phyloP scores from a whole-genome alignment of 2,113 vertebrate species.

The Ammospiza nelsoni region DNA sequence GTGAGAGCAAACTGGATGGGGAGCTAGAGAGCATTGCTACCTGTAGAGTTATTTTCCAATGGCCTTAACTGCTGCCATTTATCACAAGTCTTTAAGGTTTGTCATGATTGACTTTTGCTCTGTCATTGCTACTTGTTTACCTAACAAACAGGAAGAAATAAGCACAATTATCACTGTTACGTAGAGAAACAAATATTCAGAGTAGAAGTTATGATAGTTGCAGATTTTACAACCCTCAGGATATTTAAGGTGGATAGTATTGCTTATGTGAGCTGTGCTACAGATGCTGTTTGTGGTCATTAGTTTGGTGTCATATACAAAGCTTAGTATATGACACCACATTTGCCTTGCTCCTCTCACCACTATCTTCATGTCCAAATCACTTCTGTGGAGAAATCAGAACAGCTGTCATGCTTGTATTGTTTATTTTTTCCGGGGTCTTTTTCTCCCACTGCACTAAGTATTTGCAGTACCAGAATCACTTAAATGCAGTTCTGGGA shows the following conservation, averaged over 20 bases:
- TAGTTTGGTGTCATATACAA: background rate
- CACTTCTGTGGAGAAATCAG: background rate
- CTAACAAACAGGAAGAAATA: background rate
- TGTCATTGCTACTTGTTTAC: background rate
- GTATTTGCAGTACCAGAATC: background rate
- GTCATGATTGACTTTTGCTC: background rate
- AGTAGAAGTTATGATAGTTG: too few species aligned
- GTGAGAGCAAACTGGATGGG: background rate
- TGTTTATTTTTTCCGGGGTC: background rate
- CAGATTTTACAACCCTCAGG: too few species aligned
- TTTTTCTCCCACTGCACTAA: background rate
- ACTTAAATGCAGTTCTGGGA: background rate
- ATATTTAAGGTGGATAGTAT: too few species aligned
- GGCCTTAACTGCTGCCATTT: background rate
- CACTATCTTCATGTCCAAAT: background rate
- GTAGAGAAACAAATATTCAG: background rate
- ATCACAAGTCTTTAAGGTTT: background rate
- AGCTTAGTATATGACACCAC: background rate
- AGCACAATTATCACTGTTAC: background rate
- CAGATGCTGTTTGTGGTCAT: too few species aligned
- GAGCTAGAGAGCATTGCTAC: background rate
- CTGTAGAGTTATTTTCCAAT: background rate
- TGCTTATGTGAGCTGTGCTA: too few species aligned
- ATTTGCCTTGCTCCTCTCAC: background rate
- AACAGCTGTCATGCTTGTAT: background rate